Percentiles rank a stretch among this genome's conserved stretches.
phyloP scores from a whole-genome alignment of 2,797 vertebrate species.

The Clarias fuscus region DNA sequence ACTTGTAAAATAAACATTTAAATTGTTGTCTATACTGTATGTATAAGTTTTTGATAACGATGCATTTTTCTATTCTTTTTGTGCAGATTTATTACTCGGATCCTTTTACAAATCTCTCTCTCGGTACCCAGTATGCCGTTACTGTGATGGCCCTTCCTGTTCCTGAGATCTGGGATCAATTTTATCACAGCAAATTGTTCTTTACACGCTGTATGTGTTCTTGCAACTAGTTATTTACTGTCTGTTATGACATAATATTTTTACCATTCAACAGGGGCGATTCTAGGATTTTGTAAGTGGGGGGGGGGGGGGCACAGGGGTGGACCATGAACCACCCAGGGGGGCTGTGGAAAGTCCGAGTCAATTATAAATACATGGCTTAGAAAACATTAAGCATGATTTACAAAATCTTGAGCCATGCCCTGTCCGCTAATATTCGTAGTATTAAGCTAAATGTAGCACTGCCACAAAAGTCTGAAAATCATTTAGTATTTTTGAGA shows the following conservation, averaged over 20 bases:
- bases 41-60: not conserved
- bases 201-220: slow-evolving; percentile 70
- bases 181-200: slow-evolving; percentile 67
- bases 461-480: no score
- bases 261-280: not conserved
- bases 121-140: slow-evolving; percentile 69
- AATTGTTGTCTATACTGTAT: not conserved
- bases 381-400: no score
- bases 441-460: no score
- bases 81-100: slow-evolving; percentile 76
- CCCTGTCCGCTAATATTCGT: no score
- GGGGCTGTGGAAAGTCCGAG: no score
- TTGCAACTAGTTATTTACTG: not conserved
- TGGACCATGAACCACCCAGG: no score
- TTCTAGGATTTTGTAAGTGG: no score
- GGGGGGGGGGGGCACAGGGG: no score
- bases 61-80: not conserved
- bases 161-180: slow-evolving; percentile 73
- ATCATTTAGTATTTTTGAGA: no score
- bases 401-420: no score
- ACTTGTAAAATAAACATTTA: not conserved
- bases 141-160: slow-evolving; percentile 78
- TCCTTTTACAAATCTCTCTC: slow-evolving; percentile 66
- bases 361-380: no score
- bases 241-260: not conserved